Base-by-base conservation (phyloP, 2,888 invertebrate species). In the Erannis defoliaria region DNA sequence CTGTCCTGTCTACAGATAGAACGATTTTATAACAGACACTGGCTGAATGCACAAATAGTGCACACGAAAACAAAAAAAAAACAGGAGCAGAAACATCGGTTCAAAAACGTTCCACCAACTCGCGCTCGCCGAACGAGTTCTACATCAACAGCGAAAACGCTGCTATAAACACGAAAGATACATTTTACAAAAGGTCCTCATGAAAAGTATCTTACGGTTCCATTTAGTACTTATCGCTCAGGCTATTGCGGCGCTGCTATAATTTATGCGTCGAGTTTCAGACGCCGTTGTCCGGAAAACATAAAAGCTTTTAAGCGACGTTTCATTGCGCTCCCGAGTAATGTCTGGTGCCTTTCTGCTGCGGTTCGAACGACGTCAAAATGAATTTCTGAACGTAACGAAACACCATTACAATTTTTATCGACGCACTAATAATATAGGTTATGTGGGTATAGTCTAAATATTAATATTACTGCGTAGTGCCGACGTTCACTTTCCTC, bases 281-380 rank as follows among this genome's bases (percentile, higher is more conserved):
- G 73, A 69, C 71, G 74, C 70, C 75, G 76, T 78, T 80, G 81
- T 78, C 80, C 83, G 87, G 85, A 82, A 86, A 87, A 82, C 84
- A 84, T 88, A 81, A 88, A 87, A 84, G 83, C 84, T 85, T 86
- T 86, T 84, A 84, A 80, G 53, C 81, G 73, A 78, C 77, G 75
- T 82, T 79, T 77, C 72, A 68, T 64, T 71, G 75, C 75, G 74
- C 68, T 62, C 72, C 65, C 48, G 65, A 78, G 75, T 77, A 80
- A 82, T 84, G 77, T 78, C 76, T 77, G 74, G 62, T 73, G 75
- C 76, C 76, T 75, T 80, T 80, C 73, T 77, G 75, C 62, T 73
- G 75, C 76, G 77, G 75, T 80, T 80, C 73, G 77, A 85, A 84
- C 68, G 80, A 80, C 76, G 80, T 85, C 81, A 77, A 80, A 82